Conservation (phyloP, 2,113 vertebrate genomes). For the Trematocara stigmaticum region DNA sequence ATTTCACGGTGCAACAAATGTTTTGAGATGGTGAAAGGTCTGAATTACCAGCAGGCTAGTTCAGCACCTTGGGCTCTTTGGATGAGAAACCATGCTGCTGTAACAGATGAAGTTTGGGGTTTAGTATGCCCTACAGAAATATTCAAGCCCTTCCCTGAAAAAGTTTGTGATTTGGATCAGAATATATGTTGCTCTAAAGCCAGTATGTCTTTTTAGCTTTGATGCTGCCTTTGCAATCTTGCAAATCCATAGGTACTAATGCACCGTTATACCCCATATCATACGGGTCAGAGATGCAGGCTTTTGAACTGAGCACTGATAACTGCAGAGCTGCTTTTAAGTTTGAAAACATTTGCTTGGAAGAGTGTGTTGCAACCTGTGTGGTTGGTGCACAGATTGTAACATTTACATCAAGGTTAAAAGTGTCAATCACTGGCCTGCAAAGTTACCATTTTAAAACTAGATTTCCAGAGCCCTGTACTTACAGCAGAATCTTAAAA, state of each 20-base stretch:
- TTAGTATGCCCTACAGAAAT: background rate
- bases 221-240: background rate
- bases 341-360: background rate
- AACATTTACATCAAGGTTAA: background rate
- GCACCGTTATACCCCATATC: background rate
- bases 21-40: background rate
- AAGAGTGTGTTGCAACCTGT: background rate
- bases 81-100: background rate
- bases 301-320: background rate
- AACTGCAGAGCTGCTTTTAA: background rate
- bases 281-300: background rate
- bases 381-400: background rate
- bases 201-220: background rate
- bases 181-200: background rate
- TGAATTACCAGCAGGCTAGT: background rate
- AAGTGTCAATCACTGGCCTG: background rate
- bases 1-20: background rate
- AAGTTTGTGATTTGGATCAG: background rate
- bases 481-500: background rate
- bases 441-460: background rate
- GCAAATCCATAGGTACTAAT: rapidly evolving
- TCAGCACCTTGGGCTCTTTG: background rate
- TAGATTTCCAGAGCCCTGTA: background rate
- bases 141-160: background rate
- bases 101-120: background rate